Percentiles rank a stretch among this genome's conserved stretches.
These are phyloP conservation scores for Clarias gariepinus DNA, from an alignment of 2,113 vertebrate species.

Conservation along the genomic window DNA sequence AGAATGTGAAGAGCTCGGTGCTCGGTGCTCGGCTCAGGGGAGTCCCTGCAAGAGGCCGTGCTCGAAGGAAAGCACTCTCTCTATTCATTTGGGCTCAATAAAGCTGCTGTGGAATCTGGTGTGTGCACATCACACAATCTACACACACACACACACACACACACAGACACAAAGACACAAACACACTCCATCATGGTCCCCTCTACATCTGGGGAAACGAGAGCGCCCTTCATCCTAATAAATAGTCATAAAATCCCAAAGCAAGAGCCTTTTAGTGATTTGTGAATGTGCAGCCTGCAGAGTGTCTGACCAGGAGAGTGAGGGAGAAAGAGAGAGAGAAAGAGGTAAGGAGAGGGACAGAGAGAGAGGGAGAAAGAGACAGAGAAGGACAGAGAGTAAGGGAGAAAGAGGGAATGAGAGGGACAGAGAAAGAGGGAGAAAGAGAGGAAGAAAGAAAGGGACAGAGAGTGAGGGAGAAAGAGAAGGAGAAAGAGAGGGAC, in stretches of 20 bases:
- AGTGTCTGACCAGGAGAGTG: slow-evolving; percentile 18
- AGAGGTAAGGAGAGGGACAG: background rate
- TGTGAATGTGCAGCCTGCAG: slow-evolving; percentile 42
- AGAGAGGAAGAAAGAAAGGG: background rate
- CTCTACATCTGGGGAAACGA: slow-evolving; percentile 43
- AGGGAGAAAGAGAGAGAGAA: background rate
- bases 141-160: slow-evolving; percentile 15
- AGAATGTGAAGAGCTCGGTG: slow-evolving; percentile 36
- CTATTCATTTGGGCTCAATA: slow-evolving; percentile 54
- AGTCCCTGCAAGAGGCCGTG: slow-evolving; percentile 39
- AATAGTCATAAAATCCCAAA: slow-evolving; percentile 53
- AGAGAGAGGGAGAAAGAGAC: background rate
- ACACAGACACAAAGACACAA: background rate
- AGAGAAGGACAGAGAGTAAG: background rate
- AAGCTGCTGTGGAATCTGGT: slow-evolving; percentile 39
- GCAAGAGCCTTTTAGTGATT: slow-evolving; percentile 50
- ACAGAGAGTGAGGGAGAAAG: background rate
- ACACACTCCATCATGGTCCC: slow-evolving; percentile 36
- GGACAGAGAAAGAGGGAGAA: background rate
- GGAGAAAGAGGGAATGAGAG: background rate
- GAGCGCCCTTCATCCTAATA: slow-evolving; percentile 49
- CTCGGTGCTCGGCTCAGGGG: slow-evolving; percentile 42
- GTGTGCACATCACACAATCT: slow-evolving; percentile 20
- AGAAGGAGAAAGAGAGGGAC: background rate
- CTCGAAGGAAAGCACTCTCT: slow-evolving; percentile 42